Base-by-base conservation (phyloP, 1,140 invertebrate species). In the Alviniconcha marisindica region DNA sequence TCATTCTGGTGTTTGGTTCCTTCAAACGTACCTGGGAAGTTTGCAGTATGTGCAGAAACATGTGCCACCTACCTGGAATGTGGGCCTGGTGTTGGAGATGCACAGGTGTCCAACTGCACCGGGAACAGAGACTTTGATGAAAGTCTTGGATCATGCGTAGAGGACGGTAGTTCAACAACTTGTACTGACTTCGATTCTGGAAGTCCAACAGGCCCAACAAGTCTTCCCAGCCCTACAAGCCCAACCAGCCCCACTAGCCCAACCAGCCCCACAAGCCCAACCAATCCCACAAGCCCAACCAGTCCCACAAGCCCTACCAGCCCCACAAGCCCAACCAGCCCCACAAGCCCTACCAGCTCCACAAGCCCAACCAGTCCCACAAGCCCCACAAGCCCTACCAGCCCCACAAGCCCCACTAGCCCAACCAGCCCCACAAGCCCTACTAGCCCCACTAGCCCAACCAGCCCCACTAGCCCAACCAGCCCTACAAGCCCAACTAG, bases 401-500 rank as follows among this genome's bases (percentile, higher is more conserved):
- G 60, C 24, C 60, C 60, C 10, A 63, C 60, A 12, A 63, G 60
- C 60, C 10, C 60, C 24, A 63, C 60, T 5, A 63, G 60, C 60
- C 60, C 60, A 5, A 63, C 60, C 28, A 63, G 60, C 24, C 60
- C 60, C 5, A 63, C 60, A 5, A 63, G 60, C 28, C 60, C 60
- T 63, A 63, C 60, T 5, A 63, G 60, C 28, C 60, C 60, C 24
- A 63, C 60, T 24, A 63, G 60, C 24, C 60, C 60, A 24, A 63
- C 60, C 24, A 63, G 60, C 28, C 60, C 60, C 7, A 63, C 60
- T 7, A 63, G 60, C 24, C 60, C 60, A 24, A 63, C 60, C 24
- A 63, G 60, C 60, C 60, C 60, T 63, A 63, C 60, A 24, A 63
- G 60, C 28, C 60, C 60, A 14, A 63, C 60, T 7, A 63, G 60